Conservation (phyloP, 2,888 invertebrate genomes). For the Tuberolachnus salignus region DNA sequence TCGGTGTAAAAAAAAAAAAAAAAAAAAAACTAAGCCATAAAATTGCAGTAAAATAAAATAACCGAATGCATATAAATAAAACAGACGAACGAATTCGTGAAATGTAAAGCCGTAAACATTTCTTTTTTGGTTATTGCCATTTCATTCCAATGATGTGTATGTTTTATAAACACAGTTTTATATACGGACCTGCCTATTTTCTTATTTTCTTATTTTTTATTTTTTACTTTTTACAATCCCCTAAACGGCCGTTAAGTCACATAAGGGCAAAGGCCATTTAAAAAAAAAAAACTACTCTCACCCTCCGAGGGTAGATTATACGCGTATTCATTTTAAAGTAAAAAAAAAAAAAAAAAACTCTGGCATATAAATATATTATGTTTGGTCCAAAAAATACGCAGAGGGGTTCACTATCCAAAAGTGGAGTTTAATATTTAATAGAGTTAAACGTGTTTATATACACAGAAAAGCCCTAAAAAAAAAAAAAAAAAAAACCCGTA, state of each 20-base stretch:
- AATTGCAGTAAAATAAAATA: conserved; percentile 33
- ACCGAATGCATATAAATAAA: conserved; percentile 46
- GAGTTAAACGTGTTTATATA: conserved; percentile 48
- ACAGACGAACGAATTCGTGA: conserved; percentile 42
- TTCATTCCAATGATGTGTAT: conserved; percentile 50
- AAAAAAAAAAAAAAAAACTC: conserved; percentile 50
- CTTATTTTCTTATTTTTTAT: conserved; percentile 3
- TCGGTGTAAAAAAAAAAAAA: not conserved
- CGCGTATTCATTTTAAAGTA: conserved; percentile 56
- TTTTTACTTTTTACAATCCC: conserved; percentile 51
- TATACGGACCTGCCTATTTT: conserved; percentile 39
- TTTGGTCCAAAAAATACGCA: conserved; percentile 38
- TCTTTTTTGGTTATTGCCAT: conserved; percentile 51
- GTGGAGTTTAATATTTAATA: conserved; percentile 55
- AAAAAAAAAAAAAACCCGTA: conserved; percentile 14
- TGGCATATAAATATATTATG: conserved; percentile 52
- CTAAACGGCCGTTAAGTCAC: conserved; percentile 55
- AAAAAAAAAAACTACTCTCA: conserved; percentile 43
- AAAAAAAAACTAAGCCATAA: conserved; percentile 5
- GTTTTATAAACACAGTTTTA: conserved; percentile 44
- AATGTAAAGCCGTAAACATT: conserved; percentile 55
- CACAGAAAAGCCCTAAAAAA: conserved; percentile 30
- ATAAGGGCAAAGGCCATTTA: conserved; percentile 49
- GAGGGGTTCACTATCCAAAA: conserved; percentile 54
- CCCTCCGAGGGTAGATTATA: conserved; percentile 53